Conservation (phyloP, 2,797 vertebrate species). For the Moxostoma hubbsi region DNA sequence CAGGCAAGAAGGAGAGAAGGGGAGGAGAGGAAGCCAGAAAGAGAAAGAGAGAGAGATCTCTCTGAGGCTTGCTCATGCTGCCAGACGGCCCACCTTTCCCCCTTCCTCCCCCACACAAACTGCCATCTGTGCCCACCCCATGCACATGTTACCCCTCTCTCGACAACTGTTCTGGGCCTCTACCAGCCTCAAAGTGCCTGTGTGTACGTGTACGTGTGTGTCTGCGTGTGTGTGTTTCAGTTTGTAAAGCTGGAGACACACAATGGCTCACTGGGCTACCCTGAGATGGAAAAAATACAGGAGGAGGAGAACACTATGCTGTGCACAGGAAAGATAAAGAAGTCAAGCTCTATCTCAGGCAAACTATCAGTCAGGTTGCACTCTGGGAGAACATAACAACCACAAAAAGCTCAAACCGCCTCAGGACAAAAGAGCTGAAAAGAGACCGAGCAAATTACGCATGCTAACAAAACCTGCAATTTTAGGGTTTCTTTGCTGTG, state of each 20-base stretch:
- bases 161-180: constrained; percentile 89
- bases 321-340: constrained; percentile 36
- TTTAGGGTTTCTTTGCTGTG: constrained; percentile 20
- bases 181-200: constrained; percentile 66
- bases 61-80: constrained; percentile 89
- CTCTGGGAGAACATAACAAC: constrained; percentile 37
- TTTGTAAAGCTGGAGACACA: constrained; percentile 46
- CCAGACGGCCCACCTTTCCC: constrained; percentile 89
- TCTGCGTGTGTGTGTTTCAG: constrained; percentile 31
- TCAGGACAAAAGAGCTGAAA: constrained; percentile 26
- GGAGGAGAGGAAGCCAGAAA: constrained; percentile 35
- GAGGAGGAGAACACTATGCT: constrained; percentile 45
- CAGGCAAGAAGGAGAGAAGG: constrained; percentile 76
- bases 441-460: constrained; percentile 38
- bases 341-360: constrained; percentile 41
- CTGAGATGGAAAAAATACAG: constrained; percentile 40
- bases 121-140: constrained; percentile 91
- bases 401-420: constrained; percentile 46
- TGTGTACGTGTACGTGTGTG: constrained; percentile 40
- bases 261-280: constrained; percentile 48
- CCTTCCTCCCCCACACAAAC: constrained; percentile 72
- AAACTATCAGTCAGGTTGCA: constrained; percentile 35
- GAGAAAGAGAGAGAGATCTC: constrained; percentile 63
- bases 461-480: constrained; percentile 43
- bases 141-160: constrained; percentile 90